A percentile compares a stretch with the other conserved stretches of the same genome.
Evolutionary conservation across 2,113 vertebrate genomes (phyloP).

Genomic region (Entelurus aequoreus): DNA sequence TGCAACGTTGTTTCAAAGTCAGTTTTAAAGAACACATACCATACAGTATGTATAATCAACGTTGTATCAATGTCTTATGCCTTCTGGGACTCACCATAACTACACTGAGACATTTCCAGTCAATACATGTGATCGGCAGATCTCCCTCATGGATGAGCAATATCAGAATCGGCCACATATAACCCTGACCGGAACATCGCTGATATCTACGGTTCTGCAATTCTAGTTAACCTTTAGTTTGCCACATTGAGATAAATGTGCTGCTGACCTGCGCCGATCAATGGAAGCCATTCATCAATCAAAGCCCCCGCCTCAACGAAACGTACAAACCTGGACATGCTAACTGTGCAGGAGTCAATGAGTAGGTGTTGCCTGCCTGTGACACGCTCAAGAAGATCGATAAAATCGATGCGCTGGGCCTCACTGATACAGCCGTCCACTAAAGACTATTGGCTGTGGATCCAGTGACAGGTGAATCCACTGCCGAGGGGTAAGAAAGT

Average conservation of each 20-base stretch:
- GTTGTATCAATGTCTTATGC: too few species aligned
- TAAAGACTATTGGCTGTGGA: slow-evolving; percentile 44
- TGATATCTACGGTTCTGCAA: background rate
- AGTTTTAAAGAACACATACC: too few species aligned
- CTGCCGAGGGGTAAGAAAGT: slow-evolving; percentile 10
- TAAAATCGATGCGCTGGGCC: slow-evolving; percentile 61
- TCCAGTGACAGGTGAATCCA: slow-evolving; percentile 22
- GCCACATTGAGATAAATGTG: slow-evolving; percentile 23
- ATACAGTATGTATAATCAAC: too few species aligned
- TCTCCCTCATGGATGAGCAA: too few species aligned
- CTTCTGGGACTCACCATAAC: too few species aligned
- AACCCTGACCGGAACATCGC: too few species aligned
- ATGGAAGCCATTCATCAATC: slow-evolving; percentile 45
- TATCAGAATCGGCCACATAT: too few species aligned
- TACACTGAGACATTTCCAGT: too few species aligned
- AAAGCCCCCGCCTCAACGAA: slow-evolving; percentile 56
- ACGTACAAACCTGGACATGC: slow-evolving; percentile 68
- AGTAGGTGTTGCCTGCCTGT: slow-evolving; percentile 63
- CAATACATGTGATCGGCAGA: too few species aligned
- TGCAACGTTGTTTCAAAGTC: too few species aligned
- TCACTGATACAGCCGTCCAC: slow-evolving; percentile 51
- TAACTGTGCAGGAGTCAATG: slow-evolving; percentile 71
- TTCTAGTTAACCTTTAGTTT: slow-evolving; percentile 18
- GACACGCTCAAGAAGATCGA: slow-evolving; percentile 63
- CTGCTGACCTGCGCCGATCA: slow-evolving; percentile 41